Evolutionary conservation across 2,113 vertebrate species (phyloP).

Genomic region (Amphiprion ocellaris): DNA sequence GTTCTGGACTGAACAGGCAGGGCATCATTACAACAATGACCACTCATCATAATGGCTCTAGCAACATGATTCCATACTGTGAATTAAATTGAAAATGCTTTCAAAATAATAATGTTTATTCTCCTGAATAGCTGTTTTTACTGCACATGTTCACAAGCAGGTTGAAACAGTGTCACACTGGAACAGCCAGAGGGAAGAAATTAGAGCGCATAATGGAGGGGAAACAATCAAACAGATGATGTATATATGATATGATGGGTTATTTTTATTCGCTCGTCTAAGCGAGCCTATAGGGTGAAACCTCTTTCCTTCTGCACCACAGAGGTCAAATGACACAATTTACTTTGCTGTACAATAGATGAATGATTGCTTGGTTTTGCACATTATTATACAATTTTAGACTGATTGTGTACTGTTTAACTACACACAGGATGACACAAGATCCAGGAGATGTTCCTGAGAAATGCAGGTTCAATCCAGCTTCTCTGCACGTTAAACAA

Average conservation of each 20-base stretch:
- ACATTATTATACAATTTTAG: not conserved
- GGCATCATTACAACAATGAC: constrained; percentile 16
- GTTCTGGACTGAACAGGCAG: constrained; percentile 3
- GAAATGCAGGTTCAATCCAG: not conserved
- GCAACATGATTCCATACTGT: constrained; percentile 21
- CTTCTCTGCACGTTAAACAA: not conserved
- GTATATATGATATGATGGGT: constrained; percentile 35
- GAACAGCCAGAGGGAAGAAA: constrained; percentile 31
- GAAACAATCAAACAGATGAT: constrained; percentile 38
- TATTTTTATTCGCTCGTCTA: constrained; percentile 14
- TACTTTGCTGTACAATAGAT: not conserved
- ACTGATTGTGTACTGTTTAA: not conserved
- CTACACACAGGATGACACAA: constrained; percentile 1
- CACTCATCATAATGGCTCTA: constrained; percentile 22
- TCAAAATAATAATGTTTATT: constrained; percentile 29
- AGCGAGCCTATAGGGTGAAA: not conserved
- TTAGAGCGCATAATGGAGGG: constrained; percentile 36
- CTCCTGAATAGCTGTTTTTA: constrained; percentile 11
- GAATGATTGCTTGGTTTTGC: not conserved
- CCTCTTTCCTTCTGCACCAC: not conserved
- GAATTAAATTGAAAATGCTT: constrained; percentile 22
- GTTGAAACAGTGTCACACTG: constrained; percentile 30
- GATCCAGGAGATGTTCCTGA: not conserved
- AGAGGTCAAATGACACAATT: constrained; percentile 27
- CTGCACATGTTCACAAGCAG: constrained; percentile 24